Percentiles rank a stretch among this genome's conserved stretches.
Conservation (phyloP, 2,113 vertebrate genomes). For the Chaenogobius annularis region DNA sequence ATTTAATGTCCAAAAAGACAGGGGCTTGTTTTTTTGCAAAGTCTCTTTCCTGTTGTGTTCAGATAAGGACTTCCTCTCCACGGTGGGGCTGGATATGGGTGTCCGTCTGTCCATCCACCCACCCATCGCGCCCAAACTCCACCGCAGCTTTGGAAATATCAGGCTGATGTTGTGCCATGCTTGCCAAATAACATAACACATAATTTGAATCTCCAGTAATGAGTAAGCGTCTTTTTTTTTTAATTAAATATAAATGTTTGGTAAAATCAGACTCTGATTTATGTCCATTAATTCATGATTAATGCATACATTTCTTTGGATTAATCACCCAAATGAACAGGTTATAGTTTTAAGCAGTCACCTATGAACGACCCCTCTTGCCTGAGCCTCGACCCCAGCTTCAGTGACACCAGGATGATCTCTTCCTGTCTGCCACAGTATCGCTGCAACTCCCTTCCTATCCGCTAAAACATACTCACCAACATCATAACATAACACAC, state of each 20-base stretch:
- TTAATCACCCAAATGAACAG: no score
- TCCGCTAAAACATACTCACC: conserved; percentile 36
- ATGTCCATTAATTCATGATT: no score
- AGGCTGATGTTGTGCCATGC: conserved; percentile 36
- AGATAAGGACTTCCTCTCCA: conserved; percentile 81
- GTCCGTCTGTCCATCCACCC: conserved; percentile 71
- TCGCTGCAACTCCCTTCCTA: conserved; percentile 72
- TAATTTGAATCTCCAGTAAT: not conserved
- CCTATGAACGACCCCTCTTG: conserved; percentile 17
- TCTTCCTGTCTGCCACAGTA: conserved; percentile 70
- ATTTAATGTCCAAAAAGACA: conserved; percentile 82
- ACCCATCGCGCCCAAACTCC: conserved; percentile 55
- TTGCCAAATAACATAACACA: conserved; percentile 3
- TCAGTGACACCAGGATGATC: conserved; percentile 68
- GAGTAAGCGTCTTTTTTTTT: no score
- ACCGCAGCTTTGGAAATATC: conserved; percentile 62
- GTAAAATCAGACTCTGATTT: no score
- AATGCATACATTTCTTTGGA: no score
- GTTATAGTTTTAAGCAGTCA: conserved; percentile 8
- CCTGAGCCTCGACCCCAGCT: conserved; percentile 33
- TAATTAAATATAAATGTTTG: no score
- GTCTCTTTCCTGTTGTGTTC: conserved; percentile 84
- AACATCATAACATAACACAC: conserved; percentile 17
- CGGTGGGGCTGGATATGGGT: conserved; percentile 73
- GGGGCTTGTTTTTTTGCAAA: conserved; percentile 72